Evolutionary conservation across 2,888 invertebrate genomes (phyloP), one percentile per base, ranked within the genome.

Genomic region (Melikaiella ostensackeni): DNA sequence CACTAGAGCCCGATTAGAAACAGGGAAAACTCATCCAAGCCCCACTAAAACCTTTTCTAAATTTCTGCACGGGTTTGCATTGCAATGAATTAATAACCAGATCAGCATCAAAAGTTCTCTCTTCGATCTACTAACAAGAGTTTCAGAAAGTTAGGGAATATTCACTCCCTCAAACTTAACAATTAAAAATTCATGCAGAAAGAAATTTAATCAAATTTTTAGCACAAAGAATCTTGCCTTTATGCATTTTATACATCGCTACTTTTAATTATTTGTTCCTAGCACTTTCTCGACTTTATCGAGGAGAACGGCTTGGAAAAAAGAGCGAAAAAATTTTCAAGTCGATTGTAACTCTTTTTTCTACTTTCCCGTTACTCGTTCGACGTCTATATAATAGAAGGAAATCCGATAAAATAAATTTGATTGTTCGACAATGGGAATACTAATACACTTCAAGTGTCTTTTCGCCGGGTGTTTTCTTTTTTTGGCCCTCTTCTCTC

Each of bases 371-470:
- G 70, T 70, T 70, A 50, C n/a, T 50, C 50, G 70, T 70, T 33
- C 30, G 50, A 50, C 50, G 50, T 70, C 70, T 70, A 50, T 70
- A 70, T 70, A 30, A 30, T 70, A 70, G 70, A n/a, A 11, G 70
- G 50, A 70, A 70, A 70, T 70, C 50, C 70, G 46, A 46, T 70
- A 50, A 70, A 70, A 70, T 70, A 70, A 70, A 70, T 70, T 70
- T 50, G 70, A 70, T 70, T 50, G 70, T 70, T 70, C 46, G 33
- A 46, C 70, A 70, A 70, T 50, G 70, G n/a, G 33, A 70, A 70
- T 70, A 50, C 46, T 70, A 70, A 70, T 50, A 50, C 70, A 50
- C 50, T 50, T 70, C 50, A 70, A 70, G 50, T 70, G 50, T 70
- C 70, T 70, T 11, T 70, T 46, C 70, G 30, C 30, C 27, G 9